Percentiles rank a stretch among this genome's conserved stretches.
phyloP scores from a whole-genome alignment of 2,888 invertebrate species.

The Desoria tigrina region DNA sequence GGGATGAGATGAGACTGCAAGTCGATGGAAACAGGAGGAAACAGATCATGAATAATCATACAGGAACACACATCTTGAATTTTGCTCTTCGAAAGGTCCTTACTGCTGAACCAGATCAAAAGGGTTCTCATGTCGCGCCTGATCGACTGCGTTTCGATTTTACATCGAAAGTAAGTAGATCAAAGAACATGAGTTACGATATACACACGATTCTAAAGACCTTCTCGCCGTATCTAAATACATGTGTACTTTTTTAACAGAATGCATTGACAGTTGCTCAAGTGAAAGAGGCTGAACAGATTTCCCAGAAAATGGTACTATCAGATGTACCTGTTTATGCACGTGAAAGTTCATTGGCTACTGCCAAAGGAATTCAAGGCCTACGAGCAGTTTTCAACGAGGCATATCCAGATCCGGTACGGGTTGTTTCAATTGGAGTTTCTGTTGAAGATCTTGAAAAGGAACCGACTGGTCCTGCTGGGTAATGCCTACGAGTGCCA shows the following conservation, averaged over 20 bases:
- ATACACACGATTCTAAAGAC: no score
- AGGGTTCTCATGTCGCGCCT: slow-evolving; percentile 97
- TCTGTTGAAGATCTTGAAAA: slow-evolving; percentile 84
- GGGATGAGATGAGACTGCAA: slow-evolving; percentile 78
- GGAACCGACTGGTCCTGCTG: slow-evolving; percentile 79
- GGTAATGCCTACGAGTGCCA: no score
- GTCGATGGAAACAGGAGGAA: slow-evolving; percentile 83
- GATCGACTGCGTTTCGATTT: slow-evolving; percentile 97
- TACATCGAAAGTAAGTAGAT: slow-evolving; percentile 79
- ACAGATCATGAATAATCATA: slow-evolving; percentile 97
- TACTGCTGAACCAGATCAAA: slow-evolving; percentile 88
- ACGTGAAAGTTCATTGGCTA: slow-evolving; percentile 76
- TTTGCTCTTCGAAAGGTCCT: slow-evolving; percentile 87
- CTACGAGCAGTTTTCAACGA: slow-evolving; percentile 89
- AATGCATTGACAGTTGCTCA: slow-evolving; percentile 84
- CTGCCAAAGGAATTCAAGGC: slow-evolving; percentile 89
- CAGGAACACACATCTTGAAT: slow-evolving; percentile 96
- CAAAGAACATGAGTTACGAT: no score
- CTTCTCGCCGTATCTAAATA: no score
- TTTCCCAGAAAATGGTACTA: slow-evolving; percentile 73
- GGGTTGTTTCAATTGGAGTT: slow-evolving; percentile 88
- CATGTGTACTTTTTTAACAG: no score
- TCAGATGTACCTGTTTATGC: slow-evolving; percentile 81
- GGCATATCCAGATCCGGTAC: slow-evolving; percentile 58
- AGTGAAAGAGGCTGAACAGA: slow-evolving; percentile 80